A percentile compares a stretch with the other conserved stretches of the same genome.
phyloP scores from a whole-genome alignment of 1,140 invertebrate species.

The Pseudomyrmex gracilis region DNA sequence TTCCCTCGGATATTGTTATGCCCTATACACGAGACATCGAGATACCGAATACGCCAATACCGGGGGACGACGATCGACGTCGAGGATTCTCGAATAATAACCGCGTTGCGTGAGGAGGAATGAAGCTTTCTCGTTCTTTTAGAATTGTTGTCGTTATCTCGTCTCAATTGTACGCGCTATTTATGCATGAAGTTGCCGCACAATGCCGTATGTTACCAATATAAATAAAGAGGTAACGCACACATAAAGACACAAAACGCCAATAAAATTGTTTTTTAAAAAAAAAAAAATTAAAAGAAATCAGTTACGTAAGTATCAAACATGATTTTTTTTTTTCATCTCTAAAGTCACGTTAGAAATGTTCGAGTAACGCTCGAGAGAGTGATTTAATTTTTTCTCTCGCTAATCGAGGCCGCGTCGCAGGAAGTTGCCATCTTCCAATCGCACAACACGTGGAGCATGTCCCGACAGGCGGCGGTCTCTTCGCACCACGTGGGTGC shows the following conservation, averaged over 20 bases:
- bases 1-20: conserved; percentile 60
- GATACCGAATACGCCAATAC: conserved; percentile 29
- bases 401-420: neutral
- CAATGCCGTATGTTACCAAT: no score
- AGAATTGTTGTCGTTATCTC: neutral
- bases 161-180: neutral
- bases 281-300: neutral
- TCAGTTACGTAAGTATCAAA: neutral
- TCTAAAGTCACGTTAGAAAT: neutral
- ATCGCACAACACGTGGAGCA: neutral
- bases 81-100: conserved; percentile 23
- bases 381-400: conserved; percentile 19
- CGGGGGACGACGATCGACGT: conserved; percentile 28
- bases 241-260: no score
- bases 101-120: neutral
- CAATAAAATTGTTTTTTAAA: no score
- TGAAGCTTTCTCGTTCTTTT: conserved; percentile 2
- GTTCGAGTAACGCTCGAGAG: neutral
- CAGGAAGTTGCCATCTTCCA: neutral
- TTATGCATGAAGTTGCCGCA: neutral
- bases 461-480: neutral
- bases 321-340: neutral
- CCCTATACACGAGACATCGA: conserved; percentile 30
- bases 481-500: conserved; percentile 13
- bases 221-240: no score